Evolutionary conservation across 2,888 invertebrate genomes (phyloP).

Genomic region (Rotaria sp.): DNA sequence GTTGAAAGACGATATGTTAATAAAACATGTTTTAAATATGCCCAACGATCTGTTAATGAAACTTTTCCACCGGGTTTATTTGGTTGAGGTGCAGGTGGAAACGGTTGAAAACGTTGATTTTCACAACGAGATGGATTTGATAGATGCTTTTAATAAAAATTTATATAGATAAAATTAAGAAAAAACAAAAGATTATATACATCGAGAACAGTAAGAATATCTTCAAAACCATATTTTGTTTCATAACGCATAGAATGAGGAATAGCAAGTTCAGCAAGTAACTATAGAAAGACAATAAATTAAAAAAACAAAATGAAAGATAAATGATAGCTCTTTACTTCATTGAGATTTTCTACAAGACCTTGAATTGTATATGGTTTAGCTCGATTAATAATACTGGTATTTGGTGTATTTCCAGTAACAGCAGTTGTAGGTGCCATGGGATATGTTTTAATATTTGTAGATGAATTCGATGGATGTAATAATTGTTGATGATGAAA

Average conservation of each 20-base stretch:
- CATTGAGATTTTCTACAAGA: not conserved
- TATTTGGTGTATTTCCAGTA: not conserved
- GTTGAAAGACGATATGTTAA: not conserved
- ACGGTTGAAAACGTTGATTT: constrained; percentile 17
- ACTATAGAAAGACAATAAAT: not conserved
- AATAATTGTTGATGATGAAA: not conserved
- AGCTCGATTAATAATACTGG: not conserved
- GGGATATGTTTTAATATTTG: not conserved
- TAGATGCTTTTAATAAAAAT: not conserved
- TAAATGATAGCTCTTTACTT: not conserved
- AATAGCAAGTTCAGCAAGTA: not conserved
- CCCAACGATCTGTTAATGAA: constrained; percentile 1
- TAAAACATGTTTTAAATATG: not conserved
- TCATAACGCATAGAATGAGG: not conserved
- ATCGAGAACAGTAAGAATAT: constrained; percentile 4
- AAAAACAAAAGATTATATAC: not conserved
- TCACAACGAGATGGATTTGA: not conserved
- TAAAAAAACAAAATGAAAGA: not conserved
- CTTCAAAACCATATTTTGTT: not conserved
- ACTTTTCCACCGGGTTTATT: not conserved
- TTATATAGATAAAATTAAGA: too few relatives aligned
- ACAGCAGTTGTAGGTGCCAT: not conserved
- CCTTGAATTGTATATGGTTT: not conserved
- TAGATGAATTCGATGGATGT: not conserved
- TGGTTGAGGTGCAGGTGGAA: not conserved